These are phyloP conservation scores for Trachelipus rathkii DNA, from an alignment of 1,140 invertebrate species.

Conservation along the genomic window DNA sequence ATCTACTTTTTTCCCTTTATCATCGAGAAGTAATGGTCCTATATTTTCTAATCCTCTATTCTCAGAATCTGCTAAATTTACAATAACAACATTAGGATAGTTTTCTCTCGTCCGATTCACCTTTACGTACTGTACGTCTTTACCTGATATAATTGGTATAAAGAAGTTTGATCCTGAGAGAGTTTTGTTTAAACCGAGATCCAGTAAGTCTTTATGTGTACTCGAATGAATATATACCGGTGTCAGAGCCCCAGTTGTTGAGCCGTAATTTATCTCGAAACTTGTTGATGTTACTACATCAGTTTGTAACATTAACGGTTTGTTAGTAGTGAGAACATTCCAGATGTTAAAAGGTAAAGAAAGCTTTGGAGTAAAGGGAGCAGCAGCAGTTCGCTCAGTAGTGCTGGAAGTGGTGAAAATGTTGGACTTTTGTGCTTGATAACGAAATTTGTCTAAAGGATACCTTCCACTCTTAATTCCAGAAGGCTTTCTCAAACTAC, in stretches of 20 bases:
- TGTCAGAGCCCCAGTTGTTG: conserved; percentile 14
- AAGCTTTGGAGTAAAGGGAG: background rate
- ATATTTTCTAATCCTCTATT: no score
- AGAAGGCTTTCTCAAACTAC: conserved; percentile 29
- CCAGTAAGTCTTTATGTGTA: background rate
- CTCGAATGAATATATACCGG: conserved; percentile 23
- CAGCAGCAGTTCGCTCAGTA: background rate
- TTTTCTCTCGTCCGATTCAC: conserved; percentile 34
- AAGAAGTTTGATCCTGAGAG: conserved; percentile 10
- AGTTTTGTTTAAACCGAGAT: background rate
- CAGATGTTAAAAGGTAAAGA: conserved; percentile 27
- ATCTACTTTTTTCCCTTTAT: background rate
- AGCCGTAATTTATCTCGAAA: conserved; percentile 34
- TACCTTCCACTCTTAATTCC: conserved; percentile 29
- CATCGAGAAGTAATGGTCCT: background rate
- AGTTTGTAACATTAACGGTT: conserved; percentile 43
- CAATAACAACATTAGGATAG: conserved; percentile 43
- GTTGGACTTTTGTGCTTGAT: background rate
- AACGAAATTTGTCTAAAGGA: conserved; percentile 36
- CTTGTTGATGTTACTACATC: conserved; percentile 44
- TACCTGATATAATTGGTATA: conserved; percentile 40
- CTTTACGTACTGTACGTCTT: conserved; percentile 35
- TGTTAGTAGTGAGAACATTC: conserved; percentile 38
- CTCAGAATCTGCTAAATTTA: conserved; percentile 27
- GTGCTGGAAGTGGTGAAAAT: background rate